A percentile compares a stretch with the other conserved stretches of the same genome.
phyloP scores from a whole-genome alignment of 2,113 vertebrate species.

The Vireo altiloquus region DNA sequence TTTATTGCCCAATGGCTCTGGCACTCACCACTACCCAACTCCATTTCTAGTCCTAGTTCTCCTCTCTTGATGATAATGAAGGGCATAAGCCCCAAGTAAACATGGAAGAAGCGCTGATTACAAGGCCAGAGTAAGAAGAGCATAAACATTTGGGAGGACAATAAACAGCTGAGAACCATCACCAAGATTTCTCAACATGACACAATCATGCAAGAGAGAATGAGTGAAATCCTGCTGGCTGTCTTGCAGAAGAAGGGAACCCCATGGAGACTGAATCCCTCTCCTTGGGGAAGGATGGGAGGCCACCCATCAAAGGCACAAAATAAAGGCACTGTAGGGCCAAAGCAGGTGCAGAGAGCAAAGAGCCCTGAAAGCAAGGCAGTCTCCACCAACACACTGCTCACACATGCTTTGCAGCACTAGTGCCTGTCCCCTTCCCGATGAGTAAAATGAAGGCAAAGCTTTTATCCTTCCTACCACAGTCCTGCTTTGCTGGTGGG shows the following conservation, averaged over 20 bases:
- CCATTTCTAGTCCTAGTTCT: background rate
- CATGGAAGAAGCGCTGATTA: background rate
- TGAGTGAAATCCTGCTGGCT: background rate
- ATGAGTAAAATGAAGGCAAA: background rate
- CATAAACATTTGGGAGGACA: background rate
- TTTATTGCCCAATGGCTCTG: background rate
- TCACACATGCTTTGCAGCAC: background rate
- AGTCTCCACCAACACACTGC: background rate
- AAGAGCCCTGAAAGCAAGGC: background rate
- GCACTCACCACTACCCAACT: background rate
- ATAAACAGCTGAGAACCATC: background rate
- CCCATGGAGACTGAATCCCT: background rate
- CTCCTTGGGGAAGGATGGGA: background rate
- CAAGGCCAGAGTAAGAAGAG: background rate
- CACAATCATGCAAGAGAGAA: background rate
- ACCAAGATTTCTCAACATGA: background rate
- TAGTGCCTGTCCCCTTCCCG: background rate
- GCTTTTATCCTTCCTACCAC: conserved; percentile 31
- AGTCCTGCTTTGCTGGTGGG: background rate
- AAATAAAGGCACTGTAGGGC: background rate
- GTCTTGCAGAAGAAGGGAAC: background rate
- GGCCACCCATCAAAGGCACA: background rate
- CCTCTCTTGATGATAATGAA: background rate
- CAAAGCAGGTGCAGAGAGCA: background rate
- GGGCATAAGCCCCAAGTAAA: background rate